Percentiles rank a stretch among this genome's conserved stretches.
phyloP scores from a whole-genome alignment of 2,113 vertebrate genomes.

The Nothobranchius kuhntae region DNA sequence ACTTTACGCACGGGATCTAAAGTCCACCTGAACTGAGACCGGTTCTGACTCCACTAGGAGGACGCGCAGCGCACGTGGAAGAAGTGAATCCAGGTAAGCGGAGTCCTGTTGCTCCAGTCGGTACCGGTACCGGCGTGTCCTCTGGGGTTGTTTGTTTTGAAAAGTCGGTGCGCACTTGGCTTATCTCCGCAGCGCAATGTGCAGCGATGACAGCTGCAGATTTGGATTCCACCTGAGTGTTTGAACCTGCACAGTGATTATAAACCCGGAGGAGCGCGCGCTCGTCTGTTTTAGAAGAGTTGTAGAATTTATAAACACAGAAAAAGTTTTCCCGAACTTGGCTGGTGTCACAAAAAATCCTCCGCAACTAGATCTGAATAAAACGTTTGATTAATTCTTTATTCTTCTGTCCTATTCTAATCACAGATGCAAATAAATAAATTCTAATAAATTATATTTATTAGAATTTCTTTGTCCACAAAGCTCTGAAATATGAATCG shows the following conservation, averaged over 20 bases:
- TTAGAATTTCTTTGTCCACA: neutral
- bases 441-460: neutral
- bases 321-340: too few relatives aligned
- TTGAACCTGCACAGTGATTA: slow-evolving; percentile 30
- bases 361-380: too few relatives aligned
- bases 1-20: slow-evolving; percentile 67
- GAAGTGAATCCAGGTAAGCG: slow-evolving; percentile 53
- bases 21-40: slow-evolving; percentile 37
- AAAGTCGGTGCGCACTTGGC: slow-evolving; percentile 19
- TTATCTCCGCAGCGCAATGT: slow-evolving; percentile 29
- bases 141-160: slow-evolving; percentile 10
- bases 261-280: neutral
- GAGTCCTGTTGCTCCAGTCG: slow-evolving; percentile 6
- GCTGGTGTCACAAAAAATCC: too few relatives aligned
- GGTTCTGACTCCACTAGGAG: slow-evolving; percentile 1
- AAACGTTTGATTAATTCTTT: too few relatives aligned
- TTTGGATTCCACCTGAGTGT: slow-evolving; percentile 1
- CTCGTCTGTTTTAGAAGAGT: neutral
- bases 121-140: slow-evolving; percentile 13
- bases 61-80: slow-evolving; percentile 15
- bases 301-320: neutral
- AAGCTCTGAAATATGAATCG: neutral
- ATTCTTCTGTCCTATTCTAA: too few relatives aligned
- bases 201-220: slow-evolving; percentile 38
- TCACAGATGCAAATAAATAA: too few relatives aligned